These are phyloP conservation scores for Cheilosia vernalis DNA, from an alignment of 2,888 invertebrate species.

Conservation along the genomic window DNA sequence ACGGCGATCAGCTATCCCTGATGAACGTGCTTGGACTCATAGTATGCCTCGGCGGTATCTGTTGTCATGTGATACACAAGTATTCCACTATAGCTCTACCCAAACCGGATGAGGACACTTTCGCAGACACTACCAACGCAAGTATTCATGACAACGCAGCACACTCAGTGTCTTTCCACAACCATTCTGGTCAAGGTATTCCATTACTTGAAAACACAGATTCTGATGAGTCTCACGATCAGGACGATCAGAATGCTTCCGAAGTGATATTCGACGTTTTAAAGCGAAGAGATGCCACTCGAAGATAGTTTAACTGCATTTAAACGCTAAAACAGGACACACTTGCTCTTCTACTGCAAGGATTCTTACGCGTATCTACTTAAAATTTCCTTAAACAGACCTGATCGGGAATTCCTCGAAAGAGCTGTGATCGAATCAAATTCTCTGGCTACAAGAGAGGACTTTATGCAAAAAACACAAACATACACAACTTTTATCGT, in stretches of 20 bases:
- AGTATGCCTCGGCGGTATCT: constrained; percentile 94
- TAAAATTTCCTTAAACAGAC: constrained; percentile 31
- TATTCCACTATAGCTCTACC: constrained; percentile 79
- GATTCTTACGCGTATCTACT: constrained; percentile 14
- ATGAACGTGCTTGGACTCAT: constrained; percentile 94
- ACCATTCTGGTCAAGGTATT: constrained; percentile 80
- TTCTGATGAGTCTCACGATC: constrained; percentile 82
- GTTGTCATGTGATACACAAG: constrained; percentile 92
- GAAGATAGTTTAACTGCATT: constrained; percentile 55
- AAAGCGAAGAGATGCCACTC: constrained; percentile 84
- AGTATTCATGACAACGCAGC: constrained; percentile 71
- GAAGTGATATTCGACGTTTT: constrained; percentile 85
- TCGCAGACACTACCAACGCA: constrained; percentile 77
- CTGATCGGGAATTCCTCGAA: constrained; percentile 57
- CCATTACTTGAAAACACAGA: constrained; percentile 82
- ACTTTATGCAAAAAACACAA: constrained; percentile 39
- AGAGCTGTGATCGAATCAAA: constrained; percentile 64
- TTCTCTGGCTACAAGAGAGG: constrained; percentile 24
- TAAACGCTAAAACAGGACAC: neutral
- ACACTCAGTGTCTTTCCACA: constrained; percentile 60
- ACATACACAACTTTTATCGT: constrained; percentile 27
- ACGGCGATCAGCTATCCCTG: constrained; percentile 92
- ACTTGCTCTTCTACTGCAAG: neutral
- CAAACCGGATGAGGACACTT: constrained; percentile 77
- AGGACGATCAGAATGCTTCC: constrained; percentile 83